These are phyloP conservation scores for Timandra comae DNA, from an alignment of 2,888 invertebrate genomes.

Conservation along the genomic window DNA sequence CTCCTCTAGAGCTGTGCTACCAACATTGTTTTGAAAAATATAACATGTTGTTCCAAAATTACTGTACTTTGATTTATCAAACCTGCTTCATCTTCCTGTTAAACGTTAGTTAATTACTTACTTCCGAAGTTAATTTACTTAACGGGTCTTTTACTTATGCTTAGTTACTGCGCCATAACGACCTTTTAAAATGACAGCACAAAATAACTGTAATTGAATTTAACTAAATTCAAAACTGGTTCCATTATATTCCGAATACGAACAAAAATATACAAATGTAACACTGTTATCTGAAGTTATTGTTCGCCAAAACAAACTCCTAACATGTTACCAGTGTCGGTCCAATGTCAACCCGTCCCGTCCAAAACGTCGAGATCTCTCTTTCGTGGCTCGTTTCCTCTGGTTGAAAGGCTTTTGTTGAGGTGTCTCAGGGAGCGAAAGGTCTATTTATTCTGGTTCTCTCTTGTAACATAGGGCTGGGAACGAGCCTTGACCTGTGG, in stretches of 20 bases:
- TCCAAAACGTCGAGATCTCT: slow-evolving; percentile 28
- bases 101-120: no score
- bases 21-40: no score
- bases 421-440: slow-evolving; percentile 17
- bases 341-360: slow-evolving; percentile 23
- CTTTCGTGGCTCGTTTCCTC: slow-evolving; percentile 24
- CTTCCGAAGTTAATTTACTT: no score
- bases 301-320: slow-evolving; percentile 22
- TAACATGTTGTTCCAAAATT: no score
- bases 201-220: no score
- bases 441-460: slow-evolving; percentile 25
- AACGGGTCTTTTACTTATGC: no score
- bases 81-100: no score
- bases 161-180: no score
- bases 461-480: slow-evolving; percentile 23
- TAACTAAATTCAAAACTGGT: no score
- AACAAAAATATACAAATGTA: slow-evolving; percentile 13
- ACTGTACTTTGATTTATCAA: no score
- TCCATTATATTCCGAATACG: background rate
- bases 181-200: no score
- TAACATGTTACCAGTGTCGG: slow-evolving; percentile 22
- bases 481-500: slow-evolving; percentile 35
- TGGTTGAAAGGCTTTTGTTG: slow-evolving; percentile 28
- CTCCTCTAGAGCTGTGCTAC: no score
- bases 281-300: slow-evolving; percentile 15